Conservation (phyloP, 1,140 invertebrate genomes). For the Gryllus bimaculatus region DNA sequence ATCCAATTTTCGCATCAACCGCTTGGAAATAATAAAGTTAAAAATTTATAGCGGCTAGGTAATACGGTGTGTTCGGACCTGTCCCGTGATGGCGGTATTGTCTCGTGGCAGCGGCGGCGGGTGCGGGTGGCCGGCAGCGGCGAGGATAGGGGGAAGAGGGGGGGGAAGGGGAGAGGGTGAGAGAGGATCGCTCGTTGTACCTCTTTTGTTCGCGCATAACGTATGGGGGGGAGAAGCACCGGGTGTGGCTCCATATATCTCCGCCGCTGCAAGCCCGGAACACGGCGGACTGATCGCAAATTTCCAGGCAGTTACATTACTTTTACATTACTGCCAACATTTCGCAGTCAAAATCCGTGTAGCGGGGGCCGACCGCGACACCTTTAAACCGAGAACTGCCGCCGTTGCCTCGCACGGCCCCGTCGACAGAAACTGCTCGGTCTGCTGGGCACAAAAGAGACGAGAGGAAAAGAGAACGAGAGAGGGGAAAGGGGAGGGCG, state of each 20-base stretch:
- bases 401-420: no score
- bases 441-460: no score
- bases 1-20: slow-evolving; percentile 4
- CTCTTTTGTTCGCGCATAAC: background rate
- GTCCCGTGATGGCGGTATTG: background rate
- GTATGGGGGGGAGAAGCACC: background rate
- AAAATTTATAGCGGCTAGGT: background rate
- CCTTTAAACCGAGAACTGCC: background rate
- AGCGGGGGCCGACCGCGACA: background rate
- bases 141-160: background rate
- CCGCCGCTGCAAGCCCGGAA: background rate
- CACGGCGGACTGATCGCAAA: background rate
- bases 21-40: slow-evolving; percentile 2
- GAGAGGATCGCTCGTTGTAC: background rate
- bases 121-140: no score
- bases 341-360: background rate
- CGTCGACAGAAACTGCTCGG: no score
- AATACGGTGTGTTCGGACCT: background rate
- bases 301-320: background rate
- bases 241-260: background rate
- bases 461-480: background rate
- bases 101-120: background rate
- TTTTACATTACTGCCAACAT: background rate
- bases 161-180: background rate
- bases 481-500: background rate